phyloP scores from a whole-genome alignment of 2,113 vertebrate genomes.

The Pithys albifrons region DNA sequence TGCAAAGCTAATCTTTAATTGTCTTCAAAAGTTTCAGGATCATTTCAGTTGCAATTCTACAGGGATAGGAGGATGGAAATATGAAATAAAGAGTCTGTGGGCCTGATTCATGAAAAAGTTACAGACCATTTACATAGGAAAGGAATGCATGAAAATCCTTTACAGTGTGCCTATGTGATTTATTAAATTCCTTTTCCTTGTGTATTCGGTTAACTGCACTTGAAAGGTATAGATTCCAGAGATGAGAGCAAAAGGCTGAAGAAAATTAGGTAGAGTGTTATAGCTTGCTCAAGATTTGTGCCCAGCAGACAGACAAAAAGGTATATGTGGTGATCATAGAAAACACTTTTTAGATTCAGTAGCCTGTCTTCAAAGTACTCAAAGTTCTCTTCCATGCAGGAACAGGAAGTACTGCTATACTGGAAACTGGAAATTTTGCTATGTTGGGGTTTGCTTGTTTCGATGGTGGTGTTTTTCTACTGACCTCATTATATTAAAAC shows the following conservation, averaged over 20 bases:
- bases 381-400: neutral
- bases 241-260: slow-evolving; percentile 28
- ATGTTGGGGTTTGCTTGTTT: neutral
- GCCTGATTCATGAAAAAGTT: slow-evolving; percentile 50
- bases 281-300: slow-evolving; percentile 30
- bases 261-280: neutral
- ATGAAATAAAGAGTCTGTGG: slow-evolving; percentile 32
- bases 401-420: neutral
- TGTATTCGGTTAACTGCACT: slow-evolving; percentile 54
- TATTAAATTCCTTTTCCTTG: slow-evolving; percentile 48
- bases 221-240: slow-evolving; percentile 41
- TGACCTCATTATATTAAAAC: neutral
- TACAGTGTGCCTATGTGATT: slow-evolving; percentile 57
- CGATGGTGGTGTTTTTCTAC: neutral
- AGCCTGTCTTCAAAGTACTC: neutral
- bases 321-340: neutral
- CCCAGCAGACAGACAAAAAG: neutral
- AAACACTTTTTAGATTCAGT: neutral
- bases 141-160: slow-evolving; percentile 65
- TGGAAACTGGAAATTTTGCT: neutral
- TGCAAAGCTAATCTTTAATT: slow-evolving; percentile 60
- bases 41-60: slow-evolving; percentile 63
- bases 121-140: slow-evolving; percentile 64
- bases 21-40: slow-evolving; percentile 60
- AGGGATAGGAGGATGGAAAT: neutral